Base-by-base conservation (phyloP, 2,113 vertebrate genomes). In the Pomatostomus ruficeps region DNA sequence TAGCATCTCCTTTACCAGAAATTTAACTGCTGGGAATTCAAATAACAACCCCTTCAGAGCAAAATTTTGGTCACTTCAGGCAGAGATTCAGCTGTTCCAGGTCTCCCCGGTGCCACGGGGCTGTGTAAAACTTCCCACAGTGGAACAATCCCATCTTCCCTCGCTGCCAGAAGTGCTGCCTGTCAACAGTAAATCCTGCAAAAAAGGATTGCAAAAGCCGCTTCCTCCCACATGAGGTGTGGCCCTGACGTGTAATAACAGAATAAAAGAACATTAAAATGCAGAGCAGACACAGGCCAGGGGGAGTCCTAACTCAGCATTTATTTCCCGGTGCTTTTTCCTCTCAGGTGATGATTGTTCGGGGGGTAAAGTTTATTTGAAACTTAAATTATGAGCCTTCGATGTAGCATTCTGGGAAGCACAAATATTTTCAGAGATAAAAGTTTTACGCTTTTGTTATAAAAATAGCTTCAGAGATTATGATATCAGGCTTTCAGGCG, bases 191-290 rank as follows among this genome's bases (percentile, higher is more conserved):
- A 93, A 94, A 91, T 75, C 59, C 82, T 52, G 49, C 91, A 77
- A 61, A 77, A 61, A 76, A 89, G 57, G 75, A 76, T 97, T 97
- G 90, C 90, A 94, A 88, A 95, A 96, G 72, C 72, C 5, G 59
- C 92, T 95, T 94, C 94, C 91, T 97, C 95, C 96, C 90, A 93
- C 94, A 54, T 4, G 21, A 88, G 94, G 96, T 94, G 96, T 81
- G 96, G 89, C 85, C 85, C 93, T 43, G 16, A 96, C 96, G 35
- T 95, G 95, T 96, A 91, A 81, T 63, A 94, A 95, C 95, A 95
- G 94, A 73, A 70, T 28, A 43, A 73, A 88, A 89, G 94, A 91
- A 20, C 87, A 65, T 73, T 7, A 42, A 79, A 72, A 82, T 57
- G 91, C 54, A 67, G 81, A 93, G 72, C 75, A 85, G 88, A 23